phyloP scores from a whole-genome alignment of 2,113 vertebrate species.

The Passerina amoena region DNA sequence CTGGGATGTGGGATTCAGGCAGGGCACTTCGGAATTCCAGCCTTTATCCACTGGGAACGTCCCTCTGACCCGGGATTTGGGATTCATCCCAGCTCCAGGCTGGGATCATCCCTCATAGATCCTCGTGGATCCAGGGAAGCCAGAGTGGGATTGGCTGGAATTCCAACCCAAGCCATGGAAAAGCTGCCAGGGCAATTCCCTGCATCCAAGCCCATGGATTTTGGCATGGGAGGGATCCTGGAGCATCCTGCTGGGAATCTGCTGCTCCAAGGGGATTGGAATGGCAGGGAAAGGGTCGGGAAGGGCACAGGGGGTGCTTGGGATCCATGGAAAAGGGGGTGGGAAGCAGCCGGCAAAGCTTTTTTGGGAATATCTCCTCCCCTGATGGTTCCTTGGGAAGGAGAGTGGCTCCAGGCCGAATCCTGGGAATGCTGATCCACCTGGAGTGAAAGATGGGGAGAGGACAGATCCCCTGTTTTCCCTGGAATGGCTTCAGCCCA shows the following conservation, averaged over 20 bases:
- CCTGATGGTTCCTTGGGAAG: fast-evolving
- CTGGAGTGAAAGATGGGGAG: fast-evolving
- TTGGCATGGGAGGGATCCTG: fast-evolving
- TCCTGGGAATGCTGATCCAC: background rate
- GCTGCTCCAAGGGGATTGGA: background rate
- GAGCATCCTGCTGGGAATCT: background rate
- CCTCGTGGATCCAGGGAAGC: background rate
- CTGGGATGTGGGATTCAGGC: fast-evolving
- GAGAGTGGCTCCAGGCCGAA: background rate
- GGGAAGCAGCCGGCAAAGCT: background rate
- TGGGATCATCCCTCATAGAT: background rate
- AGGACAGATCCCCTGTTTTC: background rate
- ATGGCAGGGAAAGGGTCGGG: background rate
- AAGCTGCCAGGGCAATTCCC: background rate
- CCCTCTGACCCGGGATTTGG: background rate
- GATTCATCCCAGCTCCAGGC: background rate
- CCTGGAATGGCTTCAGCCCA: background rate
- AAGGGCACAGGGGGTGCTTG: fast-evolving
- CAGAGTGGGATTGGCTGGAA: background rate
- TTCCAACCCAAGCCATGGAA: fast-evolving
- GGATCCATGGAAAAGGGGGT: background rate
- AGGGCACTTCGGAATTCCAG: background rate
- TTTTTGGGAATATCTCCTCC: background rate
- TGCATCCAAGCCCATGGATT: fast-evolving
- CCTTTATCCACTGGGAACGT: fast-evolving